Conservation (phyloP, 2,113 vertebrate genomes). For the Leptosomus discolor region DNA sequence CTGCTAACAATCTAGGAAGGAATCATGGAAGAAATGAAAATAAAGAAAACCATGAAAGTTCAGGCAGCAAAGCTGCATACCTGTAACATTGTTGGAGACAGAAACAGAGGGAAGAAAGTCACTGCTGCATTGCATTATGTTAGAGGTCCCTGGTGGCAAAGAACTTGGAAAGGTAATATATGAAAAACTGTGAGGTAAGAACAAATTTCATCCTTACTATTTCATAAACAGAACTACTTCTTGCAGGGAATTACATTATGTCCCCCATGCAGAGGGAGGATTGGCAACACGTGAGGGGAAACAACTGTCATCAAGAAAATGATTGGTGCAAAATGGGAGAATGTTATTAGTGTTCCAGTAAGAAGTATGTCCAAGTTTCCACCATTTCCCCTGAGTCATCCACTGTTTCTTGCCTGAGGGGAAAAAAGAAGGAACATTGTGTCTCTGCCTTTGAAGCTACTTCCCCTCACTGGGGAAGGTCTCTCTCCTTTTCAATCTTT, state of each 20-base stretch:
- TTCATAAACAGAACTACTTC: neutral
- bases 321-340: neutral
- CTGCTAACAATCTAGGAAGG: neutral
- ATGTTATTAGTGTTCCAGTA: neutral
- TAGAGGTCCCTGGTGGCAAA: neutral
- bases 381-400: neutral
- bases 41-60: neutral
- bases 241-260: neutral
- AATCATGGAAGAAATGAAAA: neutral
- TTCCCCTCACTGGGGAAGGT: neutral
- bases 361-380: neutral
- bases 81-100: neutral
- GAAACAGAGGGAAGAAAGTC: neutral
- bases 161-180: neutral
- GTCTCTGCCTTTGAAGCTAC: neutral
- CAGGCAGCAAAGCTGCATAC: neutral
- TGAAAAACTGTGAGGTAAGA: neutral
- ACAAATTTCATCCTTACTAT: neutral
- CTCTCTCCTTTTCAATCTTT: conserved; percentile 27
- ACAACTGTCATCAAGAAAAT: neutral
- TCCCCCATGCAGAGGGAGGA: neutral
- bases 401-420: neutral
- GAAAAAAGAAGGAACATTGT: neutral
- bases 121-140: neutral
- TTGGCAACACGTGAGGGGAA: neutral